Evolutionary conservation across 2,113 vertebrate genomes (phyloP).

Genomic region (Hippocampus comes): DNA sequence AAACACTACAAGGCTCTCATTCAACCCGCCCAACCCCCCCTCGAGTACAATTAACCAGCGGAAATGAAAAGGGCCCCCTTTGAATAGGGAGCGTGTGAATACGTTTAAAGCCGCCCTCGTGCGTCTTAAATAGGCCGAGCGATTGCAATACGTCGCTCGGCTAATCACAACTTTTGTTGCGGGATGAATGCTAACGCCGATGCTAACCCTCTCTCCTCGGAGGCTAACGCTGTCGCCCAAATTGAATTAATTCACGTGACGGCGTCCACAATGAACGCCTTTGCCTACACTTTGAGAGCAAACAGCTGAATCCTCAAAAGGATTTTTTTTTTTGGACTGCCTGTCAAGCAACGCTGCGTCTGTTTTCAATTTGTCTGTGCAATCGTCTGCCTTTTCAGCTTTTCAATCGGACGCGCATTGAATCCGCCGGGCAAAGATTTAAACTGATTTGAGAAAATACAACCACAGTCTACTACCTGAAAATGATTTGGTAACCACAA

Average conservation of each 20-base stretch:
- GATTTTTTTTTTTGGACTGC: slow-evolving; percentile 27
- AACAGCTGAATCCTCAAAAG: slow-evolving; percentile 62
- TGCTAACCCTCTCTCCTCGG: slow-evolving; percentile 65
- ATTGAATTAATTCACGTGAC: slow-evolving; percentile 65
- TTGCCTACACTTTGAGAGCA: slow-evolving; percentile 47
- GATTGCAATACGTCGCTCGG: slow-evolving; percentile 45
- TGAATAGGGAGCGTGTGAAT: slow-evolving; percentile 51
- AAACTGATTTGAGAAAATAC: slow-evolving; percentile 12
- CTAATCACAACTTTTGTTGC: slow-evolving; percentile 71
- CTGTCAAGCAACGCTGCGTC: slow-evolving; percentile 38
- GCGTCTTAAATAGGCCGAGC: slow-evolving; percentile 49
- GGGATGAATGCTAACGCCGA: slow-evolving; percentile 64
- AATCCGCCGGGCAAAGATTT: slow-evolving; percentile 24
- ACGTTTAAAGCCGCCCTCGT: slow-evolving; percentile 48
- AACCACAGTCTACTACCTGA: not conserved
- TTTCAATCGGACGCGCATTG: slow-evolving; percentile 45
- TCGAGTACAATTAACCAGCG: slow-evolving; percentile 46
- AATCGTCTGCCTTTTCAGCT: slow-evolving; percentile 37
- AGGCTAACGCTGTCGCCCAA: slow-evolving; percentile 55
- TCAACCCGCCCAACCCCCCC: slow-evolving; percentile 21
- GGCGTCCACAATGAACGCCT: slow-evolving; percentile 63
- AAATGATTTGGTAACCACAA: not conserved
- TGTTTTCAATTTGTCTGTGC: slow-evolving; percentile 35
- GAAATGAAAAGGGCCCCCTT: slow-evolving; percentile 30
- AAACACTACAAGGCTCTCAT: slow-evolving; percentile 22